Evolutionary conservation across 2,888 invertebrate species (phyloP), one percentile per base, ranked within the genome.

Genomic region (Cremastinae sp.): DNA sequence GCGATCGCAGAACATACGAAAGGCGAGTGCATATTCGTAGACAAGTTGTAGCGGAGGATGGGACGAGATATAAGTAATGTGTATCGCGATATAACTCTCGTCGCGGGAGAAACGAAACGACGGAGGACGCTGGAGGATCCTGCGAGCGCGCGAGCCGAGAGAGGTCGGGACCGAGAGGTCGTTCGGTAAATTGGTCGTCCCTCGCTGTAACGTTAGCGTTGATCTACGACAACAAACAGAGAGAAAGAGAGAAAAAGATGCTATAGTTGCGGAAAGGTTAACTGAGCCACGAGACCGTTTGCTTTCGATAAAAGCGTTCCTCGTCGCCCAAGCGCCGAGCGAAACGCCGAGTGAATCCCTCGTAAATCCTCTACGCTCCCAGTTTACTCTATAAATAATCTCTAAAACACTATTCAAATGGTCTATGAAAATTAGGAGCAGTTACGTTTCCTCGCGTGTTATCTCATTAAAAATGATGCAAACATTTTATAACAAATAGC

Each of bases 191-290:
- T 86, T 86, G 86, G 86, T 86, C 86, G 85, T 82, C 80, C 66
- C 71, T 71, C 77, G 81, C 77, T 62, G 85, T 83, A 82, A 84
- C 45, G 45, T 45, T 83, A 83, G 83, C 85, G 85, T 84, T 86
- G 86, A 86, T 86, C 85, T 86, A 86, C 85, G 85, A 84, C 85
- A 84, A 84, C 83, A 28, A 28, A 28, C 28, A 5, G 28, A 28
- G 28, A 28, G 28, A 28, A 28, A 28, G 28, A 28, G 28, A 28
- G 28, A 28, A 28, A 28, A 5, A 83, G 83, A 83, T 83, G 85
- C 84, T 84, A 85, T 86, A 84, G 85, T 86, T 85, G 84, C 85
- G 86, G 83, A 86, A 86, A 86, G 85, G 86, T 86, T 85, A 85
- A 83, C 79, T 79, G 74, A 78, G 49, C 77, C 62, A 39, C n/a